Evolutionary conservation across 1,140 invertebrate species (phyloP).

Genomic region (Mya arenaria): DNA sequence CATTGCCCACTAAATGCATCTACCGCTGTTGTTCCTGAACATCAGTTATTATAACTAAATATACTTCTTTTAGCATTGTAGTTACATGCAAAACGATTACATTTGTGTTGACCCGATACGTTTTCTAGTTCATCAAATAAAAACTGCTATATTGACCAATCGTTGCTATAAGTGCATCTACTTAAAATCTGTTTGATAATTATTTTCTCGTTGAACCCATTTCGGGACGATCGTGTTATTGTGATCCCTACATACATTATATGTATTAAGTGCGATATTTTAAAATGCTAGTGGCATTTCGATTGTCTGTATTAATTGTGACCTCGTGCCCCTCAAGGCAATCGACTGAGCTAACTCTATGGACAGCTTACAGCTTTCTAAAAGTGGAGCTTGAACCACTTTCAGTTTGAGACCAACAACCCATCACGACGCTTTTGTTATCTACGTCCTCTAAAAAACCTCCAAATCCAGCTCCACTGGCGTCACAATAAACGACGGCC

Average conservation of each 20-base stretch:
- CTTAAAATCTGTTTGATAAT: slow-evolving; percentile 4
- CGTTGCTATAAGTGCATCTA: background rate
- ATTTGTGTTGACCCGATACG: background rate
- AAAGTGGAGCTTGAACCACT: background rate
- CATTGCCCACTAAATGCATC: slow-evolving; percentile 3
- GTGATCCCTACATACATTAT: background rate
- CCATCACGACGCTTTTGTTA: background rate
- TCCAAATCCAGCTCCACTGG: slow-evolving; percentile 4
- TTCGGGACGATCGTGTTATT: background rate
- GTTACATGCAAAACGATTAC: slow-evolving; percentile 3
- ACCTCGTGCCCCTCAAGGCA: background rate
- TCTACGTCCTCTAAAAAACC: background rate
- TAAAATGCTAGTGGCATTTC: background rate
- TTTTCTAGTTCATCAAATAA: slow-evolving; percentile 4
- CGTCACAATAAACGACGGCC: background rate
- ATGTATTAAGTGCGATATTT: background rate
- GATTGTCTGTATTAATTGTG: background rate
- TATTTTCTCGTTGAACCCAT: slow-evolving; percentile 23
- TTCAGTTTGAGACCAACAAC: background rate
- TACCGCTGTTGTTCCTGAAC: background rate
- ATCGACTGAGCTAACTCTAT: background rate
- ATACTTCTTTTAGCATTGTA: slow-evolving; percentile 4
- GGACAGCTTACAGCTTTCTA: slow-evolving; percentile 5
- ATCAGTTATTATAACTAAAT: slow-evolving; percentile 37
- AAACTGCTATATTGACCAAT: background rate